These are phyloP conservation scores for Hydrotaea diabolus DNA, from an alignment of 2,888 invertebrate genomes.

Conservation along the genomic window DNA sequence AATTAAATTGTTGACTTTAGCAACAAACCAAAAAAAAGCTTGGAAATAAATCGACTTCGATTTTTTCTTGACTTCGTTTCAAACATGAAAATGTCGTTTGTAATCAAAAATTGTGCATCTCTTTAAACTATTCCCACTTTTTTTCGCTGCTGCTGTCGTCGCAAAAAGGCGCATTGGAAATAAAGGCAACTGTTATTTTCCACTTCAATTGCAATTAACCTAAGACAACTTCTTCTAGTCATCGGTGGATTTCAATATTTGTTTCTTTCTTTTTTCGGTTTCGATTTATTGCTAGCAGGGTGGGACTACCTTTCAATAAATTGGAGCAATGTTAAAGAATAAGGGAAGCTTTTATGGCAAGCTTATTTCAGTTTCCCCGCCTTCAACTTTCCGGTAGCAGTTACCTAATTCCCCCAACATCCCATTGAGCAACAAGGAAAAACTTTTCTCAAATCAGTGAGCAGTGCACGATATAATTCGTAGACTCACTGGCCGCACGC, in stretches of 20 bases:
- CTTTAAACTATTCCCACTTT: slow-evolving; percentile 56
- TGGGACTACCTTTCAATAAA: neutral
- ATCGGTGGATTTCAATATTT: slow-evolving; percentile 49
- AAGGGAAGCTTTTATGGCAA: too few relatives aligned
- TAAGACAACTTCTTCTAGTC: slow-evolving; percentile 67
- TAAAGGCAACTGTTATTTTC: slow-evolving; percentile 67
- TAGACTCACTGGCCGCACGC: too few relatives aligned
- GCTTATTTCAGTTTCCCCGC: too few relatives aligned
- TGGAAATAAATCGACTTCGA: slow-evolving; percentile 14
- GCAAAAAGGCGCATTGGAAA: slow-evolving; percentile 34
- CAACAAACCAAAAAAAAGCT: slow-evolving; percentile 52
- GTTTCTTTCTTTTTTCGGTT: slow-evolving; percentile 21
- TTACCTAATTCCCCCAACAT: too few relatives aligned
- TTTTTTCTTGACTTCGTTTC: slow-evolving; percentile 6
- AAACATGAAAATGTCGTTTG: slow-evolving; percentile 64
- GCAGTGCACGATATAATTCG: too few relatives aligned
- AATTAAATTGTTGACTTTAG: slow-evolving; percentile 69
- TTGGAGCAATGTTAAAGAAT: too few relatives aligned
- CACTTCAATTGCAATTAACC: slow-evolving; percentile 69
- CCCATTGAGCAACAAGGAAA: too few relatives aligned
- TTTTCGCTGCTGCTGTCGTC: slow-evolving; percentile 22
- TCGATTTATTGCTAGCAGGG: slow-evolving; percentile 25
- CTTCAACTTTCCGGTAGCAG: too few relatives aligned
- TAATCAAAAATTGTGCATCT: slow-evolving; percentile 67
- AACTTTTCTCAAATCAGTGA: too few relatives aligned